These are phyloP conservation scores for Glaucopsyche alexis DNA, from an alignment of 2,888 invertebrate genomes.

Conservation along the genomic window DNA sequence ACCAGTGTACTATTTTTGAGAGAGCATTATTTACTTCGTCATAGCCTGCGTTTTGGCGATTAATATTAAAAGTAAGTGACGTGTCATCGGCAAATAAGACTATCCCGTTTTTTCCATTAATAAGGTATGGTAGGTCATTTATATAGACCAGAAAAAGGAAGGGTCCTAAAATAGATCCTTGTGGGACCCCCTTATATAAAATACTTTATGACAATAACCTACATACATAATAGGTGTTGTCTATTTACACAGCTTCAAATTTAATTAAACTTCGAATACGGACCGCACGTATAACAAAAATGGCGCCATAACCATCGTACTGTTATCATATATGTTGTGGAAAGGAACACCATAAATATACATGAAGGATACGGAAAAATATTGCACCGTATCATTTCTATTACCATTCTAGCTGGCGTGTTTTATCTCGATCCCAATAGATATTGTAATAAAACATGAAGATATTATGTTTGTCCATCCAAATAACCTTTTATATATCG, in stretches of 20 bases:
- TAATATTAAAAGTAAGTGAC: no score
- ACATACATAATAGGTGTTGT: background rate
- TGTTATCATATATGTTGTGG: slow-evolving; percentile 26
- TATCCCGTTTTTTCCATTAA: no score
- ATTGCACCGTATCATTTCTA: slow-evolving; percentile 29
- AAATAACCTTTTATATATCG: slow-evolving; percentile 5
- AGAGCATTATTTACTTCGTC: no score
- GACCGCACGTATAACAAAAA: slow-evolving; percentile 15
- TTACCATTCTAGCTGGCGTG: slow-evolving; percentile 36
- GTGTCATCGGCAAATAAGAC: no score
- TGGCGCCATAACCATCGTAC: background rate
- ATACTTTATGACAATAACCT: background rate
- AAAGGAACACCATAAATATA: slow-evolving; percentile 29
- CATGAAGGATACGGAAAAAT: slow-evolving; percentile 28
- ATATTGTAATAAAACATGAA: slow-evolving; percentile 33
- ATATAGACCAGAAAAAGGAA: no score
- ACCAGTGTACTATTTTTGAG: no score
- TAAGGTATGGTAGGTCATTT: no score
- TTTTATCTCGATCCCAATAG: slow-evolving; percentile 40
- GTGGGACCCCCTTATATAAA: no score
- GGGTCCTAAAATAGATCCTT: no score
- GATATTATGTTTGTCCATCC: slow-evolving; percentile 20
- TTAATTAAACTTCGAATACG: slow-evolving; percentile 15
- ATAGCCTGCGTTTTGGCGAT: no score
- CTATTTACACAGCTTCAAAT: background rate